Evolutionary conservation across 2,888 invertebrate genomes (phyloP), one percentile per base, ranked within the genome.

Genomic region (Creontiades dilutus): DNA sequence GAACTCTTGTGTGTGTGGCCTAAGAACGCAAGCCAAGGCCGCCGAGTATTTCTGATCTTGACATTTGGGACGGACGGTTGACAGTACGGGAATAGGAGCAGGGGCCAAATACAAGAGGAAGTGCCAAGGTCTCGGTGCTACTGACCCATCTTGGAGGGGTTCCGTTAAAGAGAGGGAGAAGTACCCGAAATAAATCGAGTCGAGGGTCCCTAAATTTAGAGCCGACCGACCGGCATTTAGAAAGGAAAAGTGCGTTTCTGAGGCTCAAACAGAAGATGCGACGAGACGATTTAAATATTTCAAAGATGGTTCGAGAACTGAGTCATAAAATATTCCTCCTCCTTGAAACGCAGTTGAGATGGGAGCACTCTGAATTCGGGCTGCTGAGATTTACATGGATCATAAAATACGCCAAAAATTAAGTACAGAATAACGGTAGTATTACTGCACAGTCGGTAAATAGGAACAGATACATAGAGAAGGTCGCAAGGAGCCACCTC

Each of bases 111-210:
- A 27, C n/a, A 61, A 37, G 37, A 61, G 61, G 37, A 61, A 57
- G 85, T 85, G 86, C 86, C 86, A 86, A 86, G 86, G 86, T 86
- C 86, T 68, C 68, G 86, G 86, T 86, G 86, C 86, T 86, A 86
- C 86, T 86, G 86, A 86, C 86, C 86, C 86, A 86, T 86, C 86
- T 86, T 19, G 76, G 86, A 61, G 46, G 85, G 57, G 85, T 37
- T 37, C 78, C 78, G 5, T 16, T 27, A 37, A 19, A 76, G 37
- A 37, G 37, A 37, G 37, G 37, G 37, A 37, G 37, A 37, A 11
- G 61, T 19, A 68, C 23, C 68, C 0, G 28, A 78, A 78, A 78
- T 78, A 78, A 78, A 78, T 16, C 47, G n/a, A 37, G 46, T 78
- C 78, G 78, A 46, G 68, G 68, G 68, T 5, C 37, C 68, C 78